These are phyloP conservation scores for Papilio machaon DNA, from an alignment of 1,140 invertebrate genomes.

Conservation along the genomic window DNA sequence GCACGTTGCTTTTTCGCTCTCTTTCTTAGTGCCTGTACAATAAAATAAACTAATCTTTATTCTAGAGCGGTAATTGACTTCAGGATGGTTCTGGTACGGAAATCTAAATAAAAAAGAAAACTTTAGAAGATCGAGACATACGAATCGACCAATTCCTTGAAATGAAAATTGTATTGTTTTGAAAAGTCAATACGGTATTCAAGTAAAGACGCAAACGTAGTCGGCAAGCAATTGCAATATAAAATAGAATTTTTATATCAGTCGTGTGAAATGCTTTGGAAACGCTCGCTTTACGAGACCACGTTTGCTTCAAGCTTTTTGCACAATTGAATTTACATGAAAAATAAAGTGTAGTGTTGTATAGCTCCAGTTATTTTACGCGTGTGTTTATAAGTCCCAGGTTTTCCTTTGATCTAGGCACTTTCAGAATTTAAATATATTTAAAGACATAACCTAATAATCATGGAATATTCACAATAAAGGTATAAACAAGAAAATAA, in stretches of 20 bases:
- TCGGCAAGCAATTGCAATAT: constrained; percentile 8
- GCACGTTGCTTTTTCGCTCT: constrained; percentile 90
- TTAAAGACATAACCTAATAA: background rate
- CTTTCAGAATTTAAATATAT: background rate
- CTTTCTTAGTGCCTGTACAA: constrained; percentile 84
- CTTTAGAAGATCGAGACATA: background rate
- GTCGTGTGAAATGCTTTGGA: background rate
- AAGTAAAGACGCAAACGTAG: background rate
- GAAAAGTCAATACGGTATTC: background rate
- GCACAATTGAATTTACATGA: constrained; percentile 21
- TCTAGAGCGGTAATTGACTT: too few relatives aligned
- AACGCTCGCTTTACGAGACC: background rate
- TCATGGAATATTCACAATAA: too few relatives aligned
- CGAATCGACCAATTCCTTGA: background rate
- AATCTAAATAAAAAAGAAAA: background rate
- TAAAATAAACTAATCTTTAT: background rate
- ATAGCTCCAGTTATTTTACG: background rate
- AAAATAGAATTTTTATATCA: constrained; percentile 23
- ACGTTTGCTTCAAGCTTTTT: constrained; percentile 14
- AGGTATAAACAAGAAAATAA: too few relatives aligned
- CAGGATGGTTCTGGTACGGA: too few relatives aligned
- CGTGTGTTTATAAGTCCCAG: constrained; percentile 7
- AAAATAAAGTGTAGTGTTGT: constrained; percentile 4
- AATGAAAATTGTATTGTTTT: background rate
- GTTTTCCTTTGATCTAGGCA: background rate